These are phyloP conservation scores for Ciconia boyciana DNA, from an alignment of 2,113 vertebrate species.

Conservation along the genomic window DNA sequence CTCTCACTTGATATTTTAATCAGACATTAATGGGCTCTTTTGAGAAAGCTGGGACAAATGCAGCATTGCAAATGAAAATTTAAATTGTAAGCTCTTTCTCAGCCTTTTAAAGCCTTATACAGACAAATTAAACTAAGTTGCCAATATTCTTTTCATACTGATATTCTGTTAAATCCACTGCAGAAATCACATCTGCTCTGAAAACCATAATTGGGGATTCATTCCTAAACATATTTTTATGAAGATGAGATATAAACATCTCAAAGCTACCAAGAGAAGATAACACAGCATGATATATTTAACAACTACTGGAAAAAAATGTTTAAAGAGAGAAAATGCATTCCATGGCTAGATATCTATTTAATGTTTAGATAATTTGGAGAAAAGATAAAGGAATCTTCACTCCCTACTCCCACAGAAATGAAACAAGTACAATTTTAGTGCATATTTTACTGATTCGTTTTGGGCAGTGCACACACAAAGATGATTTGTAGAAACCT, in stretches of 20 bases:
- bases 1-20: background rate
- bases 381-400: background rate
- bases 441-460: background rate
- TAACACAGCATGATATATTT: background rate
- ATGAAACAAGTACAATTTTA: background rate
- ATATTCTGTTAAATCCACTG: slow-evolving; percentile 3
- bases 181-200: background rate
- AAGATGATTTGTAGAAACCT: background rate
- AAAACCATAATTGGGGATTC: background rate
- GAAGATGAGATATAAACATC: background rate
- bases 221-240: background rate
- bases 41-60: background rate
- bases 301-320: background rate
- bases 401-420: background rate
- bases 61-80: background rate
- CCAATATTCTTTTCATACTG: background rate
- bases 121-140: background rate
- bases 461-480: background rate
- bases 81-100: background rate
- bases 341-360: slow-evolving; percentile 1
- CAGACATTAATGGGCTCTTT: background rate
- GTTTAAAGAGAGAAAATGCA: background rate
- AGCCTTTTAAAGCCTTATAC: background rate
- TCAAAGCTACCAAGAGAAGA: background rate
- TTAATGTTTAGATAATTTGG: background rate